phyloP scores from a whole-genome alignment of 2,888 invertebrate genomes.

The Netelia virgata region DNA sequence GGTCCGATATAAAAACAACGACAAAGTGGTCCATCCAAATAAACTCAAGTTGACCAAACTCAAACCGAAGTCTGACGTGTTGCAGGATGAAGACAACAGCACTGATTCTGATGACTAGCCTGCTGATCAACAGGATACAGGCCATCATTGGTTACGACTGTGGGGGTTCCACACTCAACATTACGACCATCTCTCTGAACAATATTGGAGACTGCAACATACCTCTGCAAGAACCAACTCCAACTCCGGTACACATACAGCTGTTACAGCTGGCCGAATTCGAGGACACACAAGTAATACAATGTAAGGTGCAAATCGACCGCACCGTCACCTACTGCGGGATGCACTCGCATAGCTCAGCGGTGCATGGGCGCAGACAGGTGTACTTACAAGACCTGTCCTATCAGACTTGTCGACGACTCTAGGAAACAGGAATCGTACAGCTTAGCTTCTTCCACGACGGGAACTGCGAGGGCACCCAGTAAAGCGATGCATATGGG shows the following conservation, averaged over 20 bases:
- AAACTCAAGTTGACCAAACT: background rate
- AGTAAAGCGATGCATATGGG: conserved; percentile 69
- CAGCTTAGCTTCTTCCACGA: background rate
- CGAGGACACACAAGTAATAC: background rate
- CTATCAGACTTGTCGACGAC: background rate
- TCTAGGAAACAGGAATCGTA: conserved; percentile 35
- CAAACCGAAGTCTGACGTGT: background rate
- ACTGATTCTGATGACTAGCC: background rate
- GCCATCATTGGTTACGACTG: conserved; percentile 55
- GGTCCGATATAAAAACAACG: conserved; percentile 31
- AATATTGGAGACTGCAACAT: conserved; percentile 31
- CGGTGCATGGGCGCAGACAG: background rate
- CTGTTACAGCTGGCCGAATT: conserved; percentile 28
- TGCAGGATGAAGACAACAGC: background rate
- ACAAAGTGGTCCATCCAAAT: conserved; percentile 20
- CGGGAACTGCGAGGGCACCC: conserved; percentile 62
- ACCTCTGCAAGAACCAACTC: conserved; percentile 6
- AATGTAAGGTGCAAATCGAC: conserved; percentile 34
- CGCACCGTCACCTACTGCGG: background rate
- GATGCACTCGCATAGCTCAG: conserved; percentile 30
- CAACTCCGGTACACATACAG: background rate
- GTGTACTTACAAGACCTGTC: conserved; percentile 16
- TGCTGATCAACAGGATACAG: background rate
- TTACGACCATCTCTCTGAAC: conserved; percentile 47
- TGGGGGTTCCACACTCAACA: conserved; percentile 49